phyloP scores from a whole-genome alignment of 2,888 invertebrate genomes.

The Philonicus albiceps region DNA sequence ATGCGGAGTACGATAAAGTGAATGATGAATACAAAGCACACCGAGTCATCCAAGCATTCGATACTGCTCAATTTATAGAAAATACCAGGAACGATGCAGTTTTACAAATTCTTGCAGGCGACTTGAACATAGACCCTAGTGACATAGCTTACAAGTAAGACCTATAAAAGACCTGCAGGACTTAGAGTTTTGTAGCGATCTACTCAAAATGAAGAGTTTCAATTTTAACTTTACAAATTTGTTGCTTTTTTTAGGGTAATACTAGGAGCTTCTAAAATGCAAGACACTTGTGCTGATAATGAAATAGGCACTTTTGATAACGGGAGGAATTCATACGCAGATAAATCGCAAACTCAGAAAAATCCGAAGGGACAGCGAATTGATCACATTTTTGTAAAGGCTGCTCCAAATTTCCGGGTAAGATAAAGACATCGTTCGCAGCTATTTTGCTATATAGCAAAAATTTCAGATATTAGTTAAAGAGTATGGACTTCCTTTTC shows the following conservation, averaged over 20 bases:
- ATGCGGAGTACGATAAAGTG: slow-evolving; percentile 89
- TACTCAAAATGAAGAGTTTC: neutral
- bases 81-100: slow-evolving; percentile 82
- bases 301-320: slow-evolving; percentile 79
- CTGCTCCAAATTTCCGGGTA: slow-evolving; percentile 52
- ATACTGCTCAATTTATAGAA: slow-evolving; percentile 92
- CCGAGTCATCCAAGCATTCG: slow-evolving; percentile 90
- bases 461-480: slow-evolving; percentile 62
- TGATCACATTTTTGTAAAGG: slow-evolving; percentile 86
- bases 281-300: slow-evolving; percentile 62
- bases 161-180: neutral
- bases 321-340: slow-evolving; percentile 83
- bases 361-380: slow-evolving; percentile 84
- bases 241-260: slow-evolving; percentile 64
- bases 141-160: slow-evolving; percentile 78
- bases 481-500: slow-evolving; percentile 75
- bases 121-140: slow-evolving; percentile 90
- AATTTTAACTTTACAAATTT: too few species aligned
- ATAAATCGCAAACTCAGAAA: slow-evolving; percentile 64
- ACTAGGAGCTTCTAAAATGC: slow-evolving; percentile 67
- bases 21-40: slow-evolving; percentile 92
- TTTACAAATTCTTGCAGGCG: slow-evolving; percentile 88
- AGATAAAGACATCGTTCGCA: neutral
- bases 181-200: neutral
- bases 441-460: neutral